Conservation (phyloP, 2,797 vertebrate genomes). For the Florisuga fusca region DNA sequence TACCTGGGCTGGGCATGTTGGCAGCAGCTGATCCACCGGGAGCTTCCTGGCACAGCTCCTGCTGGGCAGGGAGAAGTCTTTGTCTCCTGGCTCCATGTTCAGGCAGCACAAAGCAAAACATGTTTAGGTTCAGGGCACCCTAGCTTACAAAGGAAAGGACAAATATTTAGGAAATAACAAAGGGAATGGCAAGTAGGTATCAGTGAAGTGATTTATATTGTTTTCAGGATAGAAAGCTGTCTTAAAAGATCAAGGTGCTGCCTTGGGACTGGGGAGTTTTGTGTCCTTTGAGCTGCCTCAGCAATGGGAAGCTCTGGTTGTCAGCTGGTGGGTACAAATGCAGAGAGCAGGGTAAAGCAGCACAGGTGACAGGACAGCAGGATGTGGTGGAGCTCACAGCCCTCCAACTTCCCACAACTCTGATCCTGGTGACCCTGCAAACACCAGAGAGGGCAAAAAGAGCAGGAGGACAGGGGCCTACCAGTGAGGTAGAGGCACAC, state of each 20-base stretch:
- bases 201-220: background rate
- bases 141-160: background rate
- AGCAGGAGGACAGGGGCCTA: background rate
- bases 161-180: background rate
- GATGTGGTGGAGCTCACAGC: background rate
- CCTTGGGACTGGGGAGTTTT: background rate
- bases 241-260: background rate
- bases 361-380: accelerated
- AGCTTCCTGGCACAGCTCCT: background rate
- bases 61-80: background rate
- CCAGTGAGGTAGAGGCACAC: background rate
- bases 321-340: background rate
- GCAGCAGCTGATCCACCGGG: background rate
- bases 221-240: background rate
- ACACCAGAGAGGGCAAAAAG: background rate
- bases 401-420: accelerated
- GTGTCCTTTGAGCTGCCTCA: accelerated
- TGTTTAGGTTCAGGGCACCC: accelerated
- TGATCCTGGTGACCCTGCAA: background rate
- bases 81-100: background rate
- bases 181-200: background rate
- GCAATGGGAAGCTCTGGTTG: background rate
- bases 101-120: background rate
- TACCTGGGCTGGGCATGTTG: background rate
- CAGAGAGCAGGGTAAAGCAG: background rate